phyloP scores from a whole-genome alignment of 2,888 invertebrate genomes.

The Timandra comae region DNA sequence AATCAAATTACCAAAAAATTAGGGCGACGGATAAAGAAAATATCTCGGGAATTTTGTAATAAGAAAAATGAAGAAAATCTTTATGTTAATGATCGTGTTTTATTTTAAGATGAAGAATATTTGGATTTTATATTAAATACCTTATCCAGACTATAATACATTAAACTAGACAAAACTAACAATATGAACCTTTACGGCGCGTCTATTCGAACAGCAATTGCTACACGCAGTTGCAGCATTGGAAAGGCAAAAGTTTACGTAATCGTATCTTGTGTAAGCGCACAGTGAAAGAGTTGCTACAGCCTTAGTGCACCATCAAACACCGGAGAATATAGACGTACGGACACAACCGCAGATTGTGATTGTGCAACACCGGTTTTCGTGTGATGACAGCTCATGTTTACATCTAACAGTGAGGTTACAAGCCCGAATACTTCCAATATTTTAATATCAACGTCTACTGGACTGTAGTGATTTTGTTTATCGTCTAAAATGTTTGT shows the following conservation, averaged over 20 bases:
- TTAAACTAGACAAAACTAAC: too few species aligned
- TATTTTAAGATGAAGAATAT: too few species aligned
- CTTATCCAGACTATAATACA: too few species aligned
- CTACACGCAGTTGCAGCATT: conserved; percentile 49
- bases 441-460: neutral
- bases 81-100: too few species aligned
- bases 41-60: too few species aligned
- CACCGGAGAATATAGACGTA: conserved; percentile 36
- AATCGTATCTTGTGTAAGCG: conserved; percentile 61
- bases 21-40: too few species aligned
- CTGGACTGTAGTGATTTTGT: neutral
- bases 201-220: conserved; percentile 37
- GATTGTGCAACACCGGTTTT: conserved; percentile 25
- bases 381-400: conserved; percentile 4
- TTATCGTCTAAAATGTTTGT: neutral
- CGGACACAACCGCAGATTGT: conserved; percentile 10
- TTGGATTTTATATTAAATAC: too few species aligned
- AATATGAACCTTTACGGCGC: conserved; percentile 10
- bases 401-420: too few species aligned
- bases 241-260: conserved; percentile 63
- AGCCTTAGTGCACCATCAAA: conserved; percentile 57
- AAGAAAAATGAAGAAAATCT: too few species aligned
- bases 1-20: too few species aligned
- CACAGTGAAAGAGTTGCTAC: conserved; percentile 59
- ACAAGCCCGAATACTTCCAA: neutral